Percentiles rank a stretch among this genome's conserved stretches.
Evolutionary conservation across 2,113 vertebrate genomes (phyloP).

Genomic region (Nansenia antarctica): DNA sequence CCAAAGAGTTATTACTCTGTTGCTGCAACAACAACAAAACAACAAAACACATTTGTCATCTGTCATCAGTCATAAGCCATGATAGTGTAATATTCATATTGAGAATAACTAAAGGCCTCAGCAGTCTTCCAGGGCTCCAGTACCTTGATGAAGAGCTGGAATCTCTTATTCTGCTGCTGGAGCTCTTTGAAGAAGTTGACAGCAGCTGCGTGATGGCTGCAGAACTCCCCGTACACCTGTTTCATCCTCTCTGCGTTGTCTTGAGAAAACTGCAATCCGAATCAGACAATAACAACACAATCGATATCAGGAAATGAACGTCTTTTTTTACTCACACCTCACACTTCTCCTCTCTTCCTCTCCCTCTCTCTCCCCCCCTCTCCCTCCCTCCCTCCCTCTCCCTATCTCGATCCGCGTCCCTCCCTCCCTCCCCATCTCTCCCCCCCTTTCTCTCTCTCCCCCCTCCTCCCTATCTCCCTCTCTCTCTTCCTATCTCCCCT

Average conservation of each 20-base stretch:
- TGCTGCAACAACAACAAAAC: constrained; percentile 73
- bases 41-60: no score
- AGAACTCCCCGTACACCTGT: constrained; percentile 94
- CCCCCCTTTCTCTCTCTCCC: no score
- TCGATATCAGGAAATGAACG: no score
- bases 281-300: neutral
- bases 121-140: neutral
- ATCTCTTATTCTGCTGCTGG: constrained; percentile 92
- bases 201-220: constrained; percentile 92
- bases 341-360: no score
- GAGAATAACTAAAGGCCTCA: neutral
- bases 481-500: no score
- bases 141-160: constrained; percentile 94
- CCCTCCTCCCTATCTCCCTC: no score
- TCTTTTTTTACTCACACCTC: no score
- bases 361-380: no score
- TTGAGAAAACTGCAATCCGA: constrained; percentile 91
- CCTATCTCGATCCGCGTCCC: no score
- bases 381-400: no score
- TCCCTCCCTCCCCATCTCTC: no score
- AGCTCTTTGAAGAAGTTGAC: constrained; percentile 94
- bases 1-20: constrained; percentile 88
- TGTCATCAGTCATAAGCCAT: neutral
- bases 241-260: constrained; percentile 91
- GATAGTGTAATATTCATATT: neutral